These are phyloP conservation scores for Bolborhynchus lineola DNA, from an alignment of 2,113 vertebrate species.

Conservation along the genomic window DNA sequence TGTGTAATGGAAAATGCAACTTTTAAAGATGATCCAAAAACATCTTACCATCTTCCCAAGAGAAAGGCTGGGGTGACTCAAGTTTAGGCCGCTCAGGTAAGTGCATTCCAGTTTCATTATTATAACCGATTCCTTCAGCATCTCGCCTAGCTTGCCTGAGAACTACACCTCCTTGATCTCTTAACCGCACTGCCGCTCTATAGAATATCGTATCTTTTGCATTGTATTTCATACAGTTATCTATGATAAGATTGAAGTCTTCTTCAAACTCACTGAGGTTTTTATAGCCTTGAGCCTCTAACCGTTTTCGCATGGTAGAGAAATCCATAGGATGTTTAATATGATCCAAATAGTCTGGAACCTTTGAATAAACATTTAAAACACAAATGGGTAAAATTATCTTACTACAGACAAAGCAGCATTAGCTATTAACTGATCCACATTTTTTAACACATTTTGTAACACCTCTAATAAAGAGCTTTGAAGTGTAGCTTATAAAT, in stretches of 20 bases:
- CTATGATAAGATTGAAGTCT: slow-evolving; percentile 92
- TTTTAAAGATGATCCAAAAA: neutral
- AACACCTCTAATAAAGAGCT: neutral
- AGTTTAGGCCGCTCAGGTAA: slow-evolving; percentile 84
- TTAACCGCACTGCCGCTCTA: slow-evolving; percentile 87
- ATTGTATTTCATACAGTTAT: slow-evolving; percentile 98
- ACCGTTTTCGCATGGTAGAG: slow-evolving; percentile 89
- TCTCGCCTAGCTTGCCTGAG: slow-evolving; percentile 89
- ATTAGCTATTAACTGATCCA: neutral
- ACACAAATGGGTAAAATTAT: neutral
- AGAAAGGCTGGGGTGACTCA: slow-evolving; percentile 81
- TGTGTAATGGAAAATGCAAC: neutral
- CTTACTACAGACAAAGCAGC: neutral
- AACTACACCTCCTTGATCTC: slow-evolving; percentile 92
- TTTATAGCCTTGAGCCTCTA: slow-evolving; percentile 87
- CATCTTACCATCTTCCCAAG: slow-evolving; percentile 94
- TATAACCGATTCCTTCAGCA: slow-evolving; percentile 87
- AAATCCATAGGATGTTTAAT: slow-evolving; percentile 97
- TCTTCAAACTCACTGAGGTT: slow-evolving; percentile 89
- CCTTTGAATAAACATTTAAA: slow-evolving; percentile 75
- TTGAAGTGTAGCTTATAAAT: neutral
- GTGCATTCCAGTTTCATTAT: slow-evolving; percentile 90
- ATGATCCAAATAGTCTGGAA: slow-evolving; percentile 95
- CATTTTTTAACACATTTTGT: neutral
- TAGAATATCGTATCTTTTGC: slow-evolving; percentile 97